These are phyloP conservation scores for Apocheima hispidaria DNA, from an alignment of 2,888 invertebrate species.

Conservation along the genomic window DNA sequence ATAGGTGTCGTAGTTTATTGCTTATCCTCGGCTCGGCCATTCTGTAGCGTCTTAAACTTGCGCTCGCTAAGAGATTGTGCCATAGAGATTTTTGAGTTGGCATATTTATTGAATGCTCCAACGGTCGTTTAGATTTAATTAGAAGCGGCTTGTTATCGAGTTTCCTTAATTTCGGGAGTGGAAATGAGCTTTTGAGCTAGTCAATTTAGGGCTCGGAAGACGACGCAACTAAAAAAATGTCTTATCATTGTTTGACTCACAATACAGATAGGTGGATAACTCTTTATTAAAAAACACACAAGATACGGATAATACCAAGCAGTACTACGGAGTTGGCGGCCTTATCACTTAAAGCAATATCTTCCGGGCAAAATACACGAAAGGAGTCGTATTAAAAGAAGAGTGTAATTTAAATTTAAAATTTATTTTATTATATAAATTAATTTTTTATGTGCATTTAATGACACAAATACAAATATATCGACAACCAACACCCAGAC, in stretches of 20 bases:
- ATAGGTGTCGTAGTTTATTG: slow-evolving; percentile 75
- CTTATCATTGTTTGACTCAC: neutral
- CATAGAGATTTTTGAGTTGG: slow-evolving; percentile 51
- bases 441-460: too few species aligned
- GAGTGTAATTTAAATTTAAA: too few species aligned
- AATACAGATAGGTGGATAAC: too few species aligned
- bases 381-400: too few species aligned
- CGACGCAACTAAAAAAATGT: slow-evolving; percentile 5
- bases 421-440: too few species aligned
- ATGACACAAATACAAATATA: too few species aligned
- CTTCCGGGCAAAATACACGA: too few species aligned
- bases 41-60: slow-evolving; percentile 57
- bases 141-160: slow-evolving; percentile 30
- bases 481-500: too few species aligned
- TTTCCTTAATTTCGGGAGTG: slow-evolving; percentile 32
- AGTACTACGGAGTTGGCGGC: too few species aligned
- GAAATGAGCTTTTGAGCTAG: slow-evolving; percentile 18
- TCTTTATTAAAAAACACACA: too few species aligned
- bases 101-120: slow-evolving; percentile 56
- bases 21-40: slow-evolving; percentile 57
- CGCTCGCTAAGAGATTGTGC: slow-evolving; percentile 55
- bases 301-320: too few species aligned
- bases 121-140: slow-evolving; percentile 48
- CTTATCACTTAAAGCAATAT: too few species aligned
- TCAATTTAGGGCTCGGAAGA: slow-evolving; percentile 12